Base-by-base conservation (phyloP, 1,140 invertebrate species). In the Chionoecetes opilio region DNA sequence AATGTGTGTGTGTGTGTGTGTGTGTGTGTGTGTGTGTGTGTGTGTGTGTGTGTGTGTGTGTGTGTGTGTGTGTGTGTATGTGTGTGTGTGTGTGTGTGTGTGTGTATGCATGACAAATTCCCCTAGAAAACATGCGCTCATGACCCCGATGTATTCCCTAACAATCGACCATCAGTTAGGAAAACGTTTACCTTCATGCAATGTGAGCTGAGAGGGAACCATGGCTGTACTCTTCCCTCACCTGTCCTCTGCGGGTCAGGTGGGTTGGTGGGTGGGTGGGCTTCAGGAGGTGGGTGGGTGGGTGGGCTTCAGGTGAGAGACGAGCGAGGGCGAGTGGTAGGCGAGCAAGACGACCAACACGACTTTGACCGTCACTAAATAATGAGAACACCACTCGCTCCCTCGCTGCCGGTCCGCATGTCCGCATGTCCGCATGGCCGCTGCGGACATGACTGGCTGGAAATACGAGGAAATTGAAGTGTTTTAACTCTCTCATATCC, bases 11-110 rank as follows among this genome's bases (percentile, higher is more conserved):
- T 46, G 41, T n/a, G 63, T 75, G 63, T 75, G 63, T 75, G 63
- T 75, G 6, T 75, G 63, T 75, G 63, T 75, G 63, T 75, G 63
- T 75, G 63, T 75, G 63, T 75, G 63, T 75, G 63, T 75, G 63
- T 75, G 21, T 11, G 63, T 2, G 21, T 75, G n/a, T 75, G 21
- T 75, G 63, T 75, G 21, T 75, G n/a, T 75, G 21, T 75, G 63
- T 75, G 21, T 75, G 63, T 75, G 21, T 75, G 63, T n/a, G n/a
- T 75, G 63, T 75, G 63, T 75, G 21, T 75, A 21, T 75, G 21
- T n/a, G 63, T 75, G 21, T 75, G 63, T n/a, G n/a, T 75, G 63
- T 75, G 21, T 75, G 63, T 75, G 21, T 75, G 63, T 6, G 9
- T 14, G 6, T 26, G 8, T 63, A 21, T 63, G 21, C 53, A 3